Evolutionary conservation across 2,888 invertebrate species (phyloP), one percentile per base, ranked within the genome.

Genomic region (Ophraella communa): DNA sequence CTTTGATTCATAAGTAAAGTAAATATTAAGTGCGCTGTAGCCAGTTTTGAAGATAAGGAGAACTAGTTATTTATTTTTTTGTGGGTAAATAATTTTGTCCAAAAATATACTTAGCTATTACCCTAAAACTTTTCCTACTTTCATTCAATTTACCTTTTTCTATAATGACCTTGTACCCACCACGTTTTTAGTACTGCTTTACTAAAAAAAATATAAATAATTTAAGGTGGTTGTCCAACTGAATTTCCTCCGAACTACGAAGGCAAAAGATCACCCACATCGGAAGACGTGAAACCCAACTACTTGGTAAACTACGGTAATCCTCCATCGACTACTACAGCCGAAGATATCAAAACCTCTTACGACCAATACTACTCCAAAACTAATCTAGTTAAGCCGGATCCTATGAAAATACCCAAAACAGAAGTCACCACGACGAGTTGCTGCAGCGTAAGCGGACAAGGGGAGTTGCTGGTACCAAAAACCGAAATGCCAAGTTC

Each of bases 401-500:
- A 81, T 64, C 69, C 75, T 5, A 83, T 85, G 74, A 87, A 87
- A 74, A 82, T 86, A 10, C 84, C 87, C 4, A 87, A 87, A 77
- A 85, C 85, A 1, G 81, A 83, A 73, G 74, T 79, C 8, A 77
- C 80, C 3, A 78, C 80, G 35, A 79, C 80, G 20, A 79, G 79
- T 53, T 81, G 79, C 62, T 86, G 86, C 77, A 84, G 77, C 70
- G 78, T 79, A 20, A 73, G 77, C 81, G 79, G 82, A 4, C 84
- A 88, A 83, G 79, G 82, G 77, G 78, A 83, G 79, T 84, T 90
- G 77, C 83, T 90, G 73, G 87, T 90, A 71, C 89, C 90, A 11
- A 91, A 91, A 84, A 86, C 89, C 30, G 91, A 91, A 82, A 83
- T 79, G 11, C 76, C 81, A 4, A 80, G 70, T 39, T 68, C 68